Base-by-base conservation (phyloP, 1,140 invertebrate genomes). In the Drosophila tropicalis region DNA sequence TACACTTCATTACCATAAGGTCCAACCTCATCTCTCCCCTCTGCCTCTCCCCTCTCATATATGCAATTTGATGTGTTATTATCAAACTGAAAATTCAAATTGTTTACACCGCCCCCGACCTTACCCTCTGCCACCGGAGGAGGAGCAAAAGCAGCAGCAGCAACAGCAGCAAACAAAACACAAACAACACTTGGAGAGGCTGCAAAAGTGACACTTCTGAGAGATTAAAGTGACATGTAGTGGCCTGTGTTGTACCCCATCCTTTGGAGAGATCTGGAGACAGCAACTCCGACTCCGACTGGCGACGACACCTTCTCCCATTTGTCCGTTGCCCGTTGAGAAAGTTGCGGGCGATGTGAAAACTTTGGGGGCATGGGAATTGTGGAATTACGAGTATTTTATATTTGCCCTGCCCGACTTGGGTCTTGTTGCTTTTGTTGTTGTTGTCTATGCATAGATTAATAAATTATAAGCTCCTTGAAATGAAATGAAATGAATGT, bases 61-160 rank as follows among this genome's bases (percentile, higher is more conserved):
- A 79, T 84, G 81, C 82, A 82, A 82, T 86, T 86, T 87, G 83
- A 86, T 83, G 83, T 86, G 80, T 87, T 86, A 86, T 86, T 86
- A 87, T 87, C 83, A 87, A 87, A 87, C 81, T 87, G 83, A 87
- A 87, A 87, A 87, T 87, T 87, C 83, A 87, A 87, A 87, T 86
- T 86, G 79, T 86, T 86, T 86, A 79, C 82, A 66, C 55, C 56
- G 36, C 41, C 36, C 17, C 44, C 68, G 34, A 36, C 7, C 7
- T 36, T 10, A 36, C 34, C 9, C 34, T 36, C 34, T 10, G 22
- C 32, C 51, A 34, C 61, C 65, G 19, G 41, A 62, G 15, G 61
- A 66, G 51, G 54, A 62, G 22, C 64, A 66, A 41, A 62, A 63
- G 41, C 36, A 39, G 32, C 72, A 62, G 19, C 64, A 66, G 51